A percentile compares a stretch with the other conserved stretches of the same genome.
Conservation (phyloP, 53 echinoderm and acorn worm genomes). For the Glandiceps talaboti region DNA sequence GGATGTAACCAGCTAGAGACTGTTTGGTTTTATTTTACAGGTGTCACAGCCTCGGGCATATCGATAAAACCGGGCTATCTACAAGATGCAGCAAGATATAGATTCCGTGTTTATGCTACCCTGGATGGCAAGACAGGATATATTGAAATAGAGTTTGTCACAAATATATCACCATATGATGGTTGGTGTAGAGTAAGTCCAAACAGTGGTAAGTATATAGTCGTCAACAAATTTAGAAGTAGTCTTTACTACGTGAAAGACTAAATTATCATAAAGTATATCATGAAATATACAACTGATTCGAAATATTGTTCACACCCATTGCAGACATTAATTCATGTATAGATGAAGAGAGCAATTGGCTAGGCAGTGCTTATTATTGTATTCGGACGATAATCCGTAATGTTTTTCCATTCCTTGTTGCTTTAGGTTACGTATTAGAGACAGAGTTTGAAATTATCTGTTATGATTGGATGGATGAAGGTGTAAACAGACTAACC, state of each 20-base stretch:
- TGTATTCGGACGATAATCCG: too few species aligned
- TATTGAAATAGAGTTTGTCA: not conserved
- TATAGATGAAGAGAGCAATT: too few species aligned
- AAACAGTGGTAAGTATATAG: not conserved
- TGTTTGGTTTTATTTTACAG: not conserved
- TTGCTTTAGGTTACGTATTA: not conserved
- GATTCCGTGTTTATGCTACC: not conserved
- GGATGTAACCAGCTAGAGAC: too few species aligned
- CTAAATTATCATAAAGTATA: too few species aligned
- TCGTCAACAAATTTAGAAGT: too few species aligned
- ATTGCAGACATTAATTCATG: too few species aligned
- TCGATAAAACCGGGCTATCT: not conserved
- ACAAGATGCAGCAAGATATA: not conserved
- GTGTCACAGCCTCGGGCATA: not conserved
- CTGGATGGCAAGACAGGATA: not conserved
- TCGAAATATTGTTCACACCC: too few species aligned
- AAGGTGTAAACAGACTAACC: not conserved
- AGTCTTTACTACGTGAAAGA: too few species aligned
- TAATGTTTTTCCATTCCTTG: not conserved
- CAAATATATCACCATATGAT: not conserved
- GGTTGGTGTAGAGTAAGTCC: not conserved
- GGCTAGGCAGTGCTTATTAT: too few species aligned
- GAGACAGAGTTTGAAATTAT: not conserved
- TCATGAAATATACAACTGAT: too few species aligned
- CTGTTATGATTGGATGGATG: not conserved